Evolutionary conservation across 2,113 vertebrate species (phyloP).

Genomic region (Platycercus adscitus): DNA sequence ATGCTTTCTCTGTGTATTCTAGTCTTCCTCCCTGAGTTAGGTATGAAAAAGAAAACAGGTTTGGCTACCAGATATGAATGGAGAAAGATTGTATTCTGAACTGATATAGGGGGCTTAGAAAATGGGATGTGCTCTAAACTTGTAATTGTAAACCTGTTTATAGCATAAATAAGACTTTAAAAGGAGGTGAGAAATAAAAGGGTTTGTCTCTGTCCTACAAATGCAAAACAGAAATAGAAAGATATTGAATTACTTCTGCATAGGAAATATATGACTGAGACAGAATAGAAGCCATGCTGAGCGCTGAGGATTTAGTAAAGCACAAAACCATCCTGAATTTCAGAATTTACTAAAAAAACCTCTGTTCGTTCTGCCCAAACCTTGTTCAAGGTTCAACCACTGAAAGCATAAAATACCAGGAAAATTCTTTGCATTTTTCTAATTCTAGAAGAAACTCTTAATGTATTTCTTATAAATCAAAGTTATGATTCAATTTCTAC

Average conservation of each 20-base stretch:
- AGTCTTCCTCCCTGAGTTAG: neutral
- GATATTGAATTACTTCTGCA: neutral
- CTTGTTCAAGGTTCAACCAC: neutral
- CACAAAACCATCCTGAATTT: neutral
- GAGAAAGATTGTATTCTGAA: neutral
- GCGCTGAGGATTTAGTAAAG: neutral
- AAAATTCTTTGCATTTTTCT: neutral
- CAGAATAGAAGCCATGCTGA: neutral
- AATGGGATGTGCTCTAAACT: neutral
- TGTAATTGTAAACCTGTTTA: neutral
- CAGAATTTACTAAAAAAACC: neutral
- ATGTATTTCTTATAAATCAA: neutral
- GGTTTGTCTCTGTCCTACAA: neutral
- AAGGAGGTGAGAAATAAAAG: neutral
- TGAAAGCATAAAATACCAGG: neutral
- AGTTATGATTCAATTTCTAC: neutral
- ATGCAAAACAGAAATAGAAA: neutral
- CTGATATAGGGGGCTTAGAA: neutral
- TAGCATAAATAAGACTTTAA: neutral
- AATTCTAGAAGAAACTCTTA: neutral
- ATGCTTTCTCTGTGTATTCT: neutral
- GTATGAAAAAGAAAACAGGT: neutral
- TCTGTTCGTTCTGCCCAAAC: neutral
- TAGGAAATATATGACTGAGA: neutral
- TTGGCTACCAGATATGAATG: neutral